These are phyloP conservation scores for Deilephila elpenor DNA, from an alignment of 2,888 invertebrate genomes.

Conservation along the genomic window DNA sequence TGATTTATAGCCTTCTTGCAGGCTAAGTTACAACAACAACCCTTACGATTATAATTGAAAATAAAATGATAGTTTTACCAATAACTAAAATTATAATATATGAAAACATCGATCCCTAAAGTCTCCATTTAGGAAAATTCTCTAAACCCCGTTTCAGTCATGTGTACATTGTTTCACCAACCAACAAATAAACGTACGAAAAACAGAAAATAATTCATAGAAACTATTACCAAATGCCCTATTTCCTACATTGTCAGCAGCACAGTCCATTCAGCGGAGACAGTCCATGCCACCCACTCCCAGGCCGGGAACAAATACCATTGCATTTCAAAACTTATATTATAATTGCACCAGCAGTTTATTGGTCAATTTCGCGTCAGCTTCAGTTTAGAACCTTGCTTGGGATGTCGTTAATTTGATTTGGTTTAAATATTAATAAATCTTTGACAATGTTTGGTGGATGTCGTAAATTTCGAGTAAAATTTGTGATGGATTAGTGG, in stretches of 20 bases:
- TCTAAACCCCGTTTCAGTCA: too few relatives aligned
- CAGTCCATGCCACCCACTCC: neutral
- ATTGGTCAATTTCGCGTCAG: neutral
- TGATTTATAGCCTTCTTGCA: too few relatives aligned
- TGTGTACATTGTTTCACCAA: too few relatives aligned
- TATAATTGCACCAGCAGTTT: constrained; percentile 15
- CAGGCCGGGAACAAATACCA: constrained; percentile 13
- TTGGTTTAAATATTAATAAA: neutral
- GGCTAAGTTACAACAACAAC: too few relatives aligned
- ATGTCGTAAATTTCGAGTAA: neutral
- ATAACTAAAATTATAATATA: too few relatives aligned
- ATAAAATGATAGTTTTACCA: too few relatives aligned
- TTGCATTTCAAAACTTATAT: constrained; percentile 15
- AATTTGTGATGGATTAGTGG: neutral
- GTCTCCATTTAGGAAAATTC: too few relatives aligned
- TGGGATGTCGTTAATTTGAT: neutral
- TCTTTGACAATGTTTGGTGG: neutral
- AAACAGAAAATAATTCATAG: neutral
- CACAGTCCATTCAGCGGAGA: constrained; percentile 7
- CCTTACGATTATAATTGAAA: too few relatives aligned
- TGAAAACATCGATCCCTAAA: too few relatives aligned
- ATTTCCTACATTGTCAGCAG: neutral
- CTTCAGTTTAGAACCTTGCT: neutral
- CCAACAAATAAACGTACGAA: too few relatives aligned
- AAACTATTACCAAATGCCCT: neutral